Evolutionary conservation across 2,113 vertebrate species (phyloP).

Genomic region (Gymnorhina tibicen): DNA sequence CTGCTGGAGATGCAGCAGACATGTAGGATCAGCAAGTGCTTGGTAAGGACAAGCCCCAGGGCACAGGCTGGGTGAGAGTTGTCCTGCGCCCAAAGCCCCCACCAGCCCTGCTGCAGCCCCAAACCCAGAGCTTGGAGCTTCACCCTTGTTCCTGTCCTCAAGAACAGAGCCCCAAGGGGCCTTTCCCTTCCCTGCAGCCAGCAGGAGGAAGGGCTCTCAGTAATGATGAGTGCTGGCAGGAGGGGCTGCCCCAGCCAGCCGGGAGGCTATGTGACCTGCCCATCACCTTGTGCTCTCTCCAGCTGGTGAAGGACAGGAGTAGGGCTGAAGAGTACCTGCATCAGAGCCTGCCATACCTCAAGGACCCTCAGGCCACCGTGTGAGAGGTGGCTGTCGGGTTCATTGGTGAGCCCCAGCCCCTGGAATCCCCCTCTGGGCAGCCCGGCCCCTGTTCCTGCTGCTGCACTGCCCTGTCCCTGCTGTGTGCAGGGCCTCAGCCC

Average conservation of each 20-base stretch:
- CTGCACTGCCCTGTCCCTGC: background rate
- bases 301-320: background rate
- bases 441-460: background rate
- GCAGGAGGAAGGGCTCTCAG: fast-evolving
- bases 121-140: background rate
- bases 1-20: background rate
- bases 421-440: background rate
- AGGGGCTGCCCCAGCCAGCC: background rate
- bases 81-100: background rate
- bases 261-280: background rate
- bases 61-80: background rate
- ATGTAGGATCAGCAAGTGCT: fast-evolving
- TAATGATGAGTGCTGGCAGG: background rate
- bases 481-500: background rate
- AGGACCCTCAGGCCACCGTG: background rate
- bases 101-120: background rate
- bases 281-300: background rate
- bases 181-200: background rate
- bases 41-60: background rate
- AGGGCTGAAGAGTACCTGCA: background rate
- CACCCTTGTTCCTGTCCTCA: background rate
- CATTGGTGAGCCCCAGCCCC: background rate
- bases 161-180: background rate
- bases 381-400: background rate
- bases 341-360: background rate